A percentile compares a stretch with the other conserved stretches of the same genome.
phyloP scores from a whole-genome alignment of 2,888 invertebrate genomes.

The Anthophora plumipes region DNA sequence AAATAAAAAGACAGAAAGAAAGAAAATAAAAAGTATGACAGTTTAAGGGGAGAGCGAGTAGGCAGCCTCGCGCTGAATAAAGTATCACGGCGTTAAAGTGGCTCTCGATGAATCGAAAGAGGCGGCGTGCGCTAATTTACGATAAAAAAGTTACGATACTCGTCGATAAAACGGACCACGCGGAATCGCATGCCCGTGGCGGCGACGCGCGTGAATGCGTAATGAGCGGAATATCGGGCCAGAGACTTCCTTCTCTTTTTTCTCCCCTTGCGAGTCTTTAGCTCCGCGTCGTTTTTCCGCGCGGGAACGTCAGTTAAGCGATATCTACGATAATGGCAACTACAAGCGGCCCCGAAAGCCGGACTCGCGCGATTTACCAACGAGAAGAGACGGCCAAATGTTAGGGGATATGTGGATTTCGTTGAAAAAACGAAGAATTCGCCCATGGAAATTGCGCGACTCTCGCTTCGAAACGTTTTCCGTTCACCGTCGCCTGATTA shows the following conservation, averaged over 20 bases:
- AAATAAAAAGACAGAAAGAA: too few species aligned
- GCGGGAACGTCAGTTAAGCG: slow-evolving; percentile 33
- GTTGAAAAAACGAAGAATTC: slow-evolving; percentile 25
- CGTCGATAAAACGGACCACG: slow-evolving; percentile 49
- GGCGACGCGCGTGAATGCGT: slow-evolving; percentile 30
- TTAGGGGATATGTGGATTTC: background rate
- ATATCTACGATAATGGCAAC: slow-evolving; percentile 50
- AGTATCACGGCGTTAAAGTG: slow-evolving; percentile 58
- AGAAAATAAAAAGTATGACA: too few species aligned
- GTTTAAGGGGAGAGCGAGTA: too few species aligned
- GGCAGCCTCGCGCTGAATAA: slow-evolving; percentile 44
- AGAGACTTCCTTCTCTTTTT: slow-evolving; percentile 7
- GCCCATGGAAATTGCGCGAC: slow-evolving; percentile 6
- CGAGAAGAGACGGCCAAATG: background rate
- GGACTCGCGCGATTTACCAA: slow-evolving; percentile 26
- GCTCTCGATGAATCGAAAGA: slow-evolving; percentile 31
- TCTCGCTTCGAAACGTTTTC: background rate
- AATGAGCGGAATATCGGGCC: slow-evolving; percentile 21
- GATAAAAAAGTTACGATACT: slow-evolving; percentile 19
- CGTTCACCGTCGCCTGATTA: slow-evolving; percentile 15
- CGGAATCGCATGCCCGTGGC: background rate
- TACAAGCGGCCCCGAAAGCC: slow-evolving; percentile 5
- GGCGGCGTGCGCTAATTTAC: slow-evolving; percentile 55
- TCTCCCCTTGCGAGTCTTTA: slow-evolving; percentile 17
- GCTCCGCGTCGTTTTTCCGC: background rate